These are phyloP conservation scores for Stratiomys singularior DNA, from an alignment of 2,888 invertebrate genomes.

Conservation along the genomic window DNA sequence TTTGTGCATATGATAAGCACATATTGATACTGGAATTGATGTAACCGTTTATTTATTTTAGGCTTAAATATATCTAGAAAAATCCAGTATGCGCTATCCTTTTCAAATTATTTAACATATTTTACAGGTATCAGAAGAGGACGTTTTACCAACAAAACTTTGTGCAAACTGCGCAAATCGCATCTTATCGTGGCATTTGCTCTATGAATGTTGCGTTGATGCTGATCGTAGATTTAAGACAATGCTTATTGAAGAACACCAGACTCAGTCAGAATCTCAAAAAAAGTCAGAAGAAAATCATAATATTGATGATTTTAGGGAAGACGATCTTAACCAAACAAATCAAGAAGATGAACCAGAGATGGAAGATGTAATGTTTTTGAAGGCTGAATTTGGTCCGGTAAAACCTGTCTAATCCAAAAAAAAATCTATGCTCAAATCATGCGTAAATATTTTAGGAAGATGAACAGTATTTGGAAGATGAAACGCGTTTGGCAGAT, in stretches of 20 bases:
- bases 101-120: too few relatives aligned
- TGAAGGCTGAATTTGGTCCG: conserved; percentile 35
- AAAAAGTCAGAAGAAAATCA: neutral
- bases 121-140: conserved; percentile 42
- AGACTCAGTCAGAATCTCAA: neutral
- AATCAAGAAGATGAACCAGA: neutral
- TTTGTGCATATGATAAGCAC: too few relatives aligned
- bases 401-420: too few relatives aligned
- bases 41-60: too few relatives aligned
- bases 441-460: conserved; percentile 3
- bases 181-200: conserved; percentile 43
- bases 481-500: conserved; percentile 22
- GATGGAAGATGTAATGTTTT: conserved; percentile 27
- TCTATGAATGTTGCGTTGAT: conserved; percentile 42
- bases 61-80: too few relatives aligned
- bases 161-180: conserved; percentile 43
- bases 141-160: conserved; percentile 51
- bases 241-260: conserved; percentile 38
- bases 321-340: neutral
- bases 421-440: neutral
- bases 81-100: too few relatives aligned
- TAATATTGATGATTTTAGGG: neutral
- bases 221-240: conserved; percentile 42
- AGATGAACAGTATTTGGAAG: conserved; percentile 39
- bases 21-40: too few relatives aligned